phyloP scores from a whole-genome alignment of 1,140 invertebrate species.

The Achroia grisella region DNA sequence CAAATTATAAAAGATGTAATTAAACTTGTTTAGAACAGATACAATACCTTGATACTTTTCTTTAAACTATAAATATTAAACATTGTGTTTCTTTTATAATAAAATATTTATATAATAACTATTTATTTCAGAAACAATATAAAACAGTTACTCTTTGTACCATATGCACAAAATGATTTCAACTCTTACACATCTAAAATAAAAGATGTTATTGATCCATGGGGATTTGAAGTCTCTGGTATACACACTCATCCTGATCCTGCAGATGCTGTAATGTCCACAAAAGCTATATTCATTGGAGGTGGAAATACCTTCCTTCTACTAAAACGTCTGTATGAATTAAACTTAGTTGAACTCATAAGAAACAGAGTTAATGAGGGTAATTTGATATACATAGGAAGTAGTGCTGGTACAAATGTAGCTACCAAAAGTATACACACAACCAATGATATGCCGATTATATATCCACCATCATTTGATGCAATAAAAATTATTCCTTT shows the following conservation, averaged over 20 bases:
- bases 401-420: conserved; percentile 89
- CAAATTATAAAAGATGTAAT: no score
- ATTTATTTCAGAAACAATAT: conserved; percentile 76
- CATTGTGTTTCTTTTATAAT: background rate
- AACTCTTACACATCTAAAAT: conserved; percentile 80
- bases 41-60: no score
- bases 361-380: conserved; percentile 76
- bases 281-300: conserved; percentile 85
- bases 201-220: conserved; percentile 74
- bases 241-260: conserved; percentile 77
- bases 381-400: conserved; percentile 84
- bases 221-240: conserved; percentile 79
- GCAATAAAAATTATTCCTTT: conserved; percentile 85
- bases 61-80: no score
- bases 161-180: conserved; percentile 81
- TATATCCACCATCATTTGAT: conserved; percentile 83
- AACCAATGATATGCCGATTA: conserved; percentile 92
- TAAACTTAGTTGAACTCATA: conserved; percentile 79
- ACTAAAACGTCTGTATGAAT: conserved; percentile 81
- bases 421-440: conserved; percentile 85
- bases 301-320: conserved; percentile 86
- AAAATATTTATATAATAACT: conserved; percentile 1
- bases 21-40: no score
- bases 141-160: conserved; percentile 81
- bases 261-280: conserved; percentile 73